phyloP scores from a whole-genome alignment of 2,113 vertebrate species.

The Dissostichus mawsoni region DNA sequence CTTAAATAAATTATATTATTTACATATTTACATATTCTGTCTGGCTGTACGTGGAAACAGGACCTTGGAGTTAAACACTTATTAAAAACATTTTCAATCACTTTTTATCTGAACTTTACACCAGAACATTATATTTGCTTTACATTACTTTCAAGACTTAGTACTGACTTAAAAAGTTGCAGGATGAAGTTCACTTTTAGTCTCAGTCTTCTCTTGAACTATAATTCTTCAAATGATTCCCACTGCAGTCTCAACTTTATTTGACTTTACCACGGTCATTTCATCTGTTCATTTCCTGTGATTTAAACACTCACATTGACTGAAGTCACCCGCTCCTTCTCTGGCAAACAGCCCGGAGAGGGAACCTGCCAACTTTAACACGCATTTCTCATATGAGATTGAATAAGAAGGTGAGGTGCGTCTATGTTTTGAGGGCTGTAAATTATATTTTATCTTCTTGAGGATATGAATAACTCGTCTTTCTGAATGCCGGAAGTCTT shows the following conservation, averaged over 20 bases:
- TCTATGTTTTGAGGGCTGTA: conserved; percentile 1
- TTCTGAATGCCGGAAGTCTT: not conserved
- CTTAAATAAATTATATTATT: not conserved
- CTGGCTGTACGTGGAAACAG: not conserved
- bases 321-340: conserved; percentile 29
- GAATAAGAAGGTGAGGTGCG: conserved; percentile 25
- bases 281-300: conserved; percentile 9
- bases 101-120: not conserved
- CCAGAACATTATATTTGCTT: not conserved
- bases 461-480: conserved; percentile 3
- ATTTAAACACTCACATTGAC: conserved; percentile 53
- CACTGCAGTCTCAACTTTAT: not conserved
- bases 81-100: not conserved
- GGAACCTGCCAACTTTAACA: conserved; percentile 17
- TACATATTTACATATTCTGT: not conserved
- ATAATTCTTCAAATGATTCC: not conserved
- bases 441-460: not conserved
- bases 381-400: conserved; percentile 15
- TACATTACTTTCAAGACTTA: not conserved
- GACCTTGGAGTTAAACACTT: not conserved
- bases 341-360: conserved; percentile 44
- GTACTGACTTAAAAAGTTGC: not conserved
- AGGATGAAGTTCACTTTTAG: not conserved
- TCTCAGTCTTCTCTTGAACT: not conserved
- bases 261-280: conserved; percentile 5